Base-by-base conservation (phyloP, 2,888 invertebrate genomes). In the Chironomus riparius region DNA sequence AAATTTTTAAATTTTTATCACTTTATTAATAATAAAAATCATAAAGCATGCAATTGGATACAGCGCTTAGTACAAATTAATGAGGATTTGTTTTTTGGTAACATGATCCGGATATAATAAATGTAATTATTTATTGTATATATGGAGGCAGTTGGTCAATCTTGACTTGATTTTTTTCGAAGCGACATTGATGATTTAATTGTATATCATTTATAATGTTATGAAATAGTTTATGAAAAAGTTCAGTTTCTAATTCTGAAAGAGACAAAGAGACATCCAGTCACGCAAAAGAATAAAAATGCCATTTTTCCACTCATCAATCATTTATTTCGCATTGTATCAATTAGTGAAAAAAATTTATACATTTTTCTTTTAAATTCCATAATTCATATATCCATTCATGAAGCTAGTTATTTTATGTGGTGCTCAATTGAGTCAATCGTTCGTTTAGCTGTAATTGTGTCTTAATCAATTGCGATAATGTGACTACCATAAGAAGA, bases 361-460 rank as follows among this genome's bases (percentile, higher is more conserved):
- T 6, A 15, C 18, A 15, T 5, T 18, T 15, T n/a, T n/a, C n/a
- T n/a, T 56, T n/a, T 56, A 56, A 56, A 15, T 56, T 56, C 15
- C 56, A n/a, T 56, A n/a, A 2, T 56, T n/a, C 56, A 50, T 15
- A n/a, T n/a, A 18, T 15, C 18, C 18, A 18, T 15, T 15, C 56
- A 56, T 6, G 18, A 56, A 56, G n/a, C 15, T 18, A 47, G n/a
- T 70, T 24, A 24, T 3, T 78, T 85, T 86, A 89, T 79, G 88
- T 83, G 38, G 93, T 90, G 68, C 93, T 93, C 79, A 95, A 87
- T 79, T 94, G 88, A 6, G 94, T 94, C 68, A 99, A 88, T 85
- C 98, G 98, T 85, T 99, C 98, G 85, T 98, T 97, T 76, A 99
- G 87, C 81, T 95, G 94, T 80, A 98, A 88, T 85, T 99, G 98